These are phyloP conservation scores for Ceuthmochares aereus DNA, from an alignment of 2,113 vertebrate species.

Conservation along the genomic window DNA sequence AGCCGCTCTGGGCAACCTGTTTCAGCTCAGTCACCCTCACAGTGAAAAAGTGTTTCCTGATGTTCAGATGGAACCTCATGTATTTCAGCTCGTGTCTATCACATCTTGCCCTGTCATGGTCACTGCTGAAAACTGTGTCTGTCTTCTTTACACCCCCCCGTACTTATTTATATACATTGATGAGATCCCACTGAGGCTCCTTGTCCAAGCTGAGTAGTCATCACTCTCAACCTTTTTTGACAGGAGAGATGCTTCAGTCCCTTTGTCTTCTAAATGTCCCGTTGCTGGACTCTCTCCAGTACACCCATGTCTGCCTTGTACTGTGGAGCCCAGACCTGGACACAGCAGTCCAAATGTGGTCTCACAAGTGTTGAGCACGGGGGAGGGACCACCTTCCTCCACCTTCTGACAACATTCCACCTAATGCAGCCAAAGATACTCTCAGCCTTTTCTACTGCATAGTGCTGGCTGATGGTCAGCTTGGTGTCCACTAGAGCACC, in stretches of 20 bases:
- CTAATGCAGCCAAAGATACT: not conserved
- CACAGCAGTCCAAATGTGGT: not conserved
- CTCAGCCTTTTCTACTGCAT: not conserved
- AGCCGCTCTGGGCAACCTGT: not conserved
- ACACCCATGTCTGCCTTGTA: not conserved
- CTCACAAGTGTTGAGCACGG: not conserved
- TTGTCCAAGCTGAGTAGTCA: not conserved
- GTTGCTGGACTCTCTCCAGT: not conserved
- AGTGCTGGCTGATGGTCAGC: fast-evolving
- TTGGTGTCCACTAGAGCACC: not conserved
- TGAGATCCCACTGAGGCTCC: not conserved
- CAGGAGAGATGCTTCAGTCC: not conserved
- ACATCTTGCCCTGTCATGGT: not conserved
- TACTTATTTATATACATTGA: not conserved
- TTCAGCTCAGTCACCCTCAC: not conserved
- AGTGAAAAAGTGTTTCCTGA: not conserved
- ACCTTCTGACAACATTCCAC: not conserved
- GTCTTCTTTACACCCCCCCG: not conserved
- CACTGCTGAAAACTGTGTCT: not conserved
- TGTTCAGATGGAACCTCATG: not conserved
- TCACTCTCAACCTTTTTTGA: not conserved
- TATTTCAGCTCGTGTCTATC: not conserved
- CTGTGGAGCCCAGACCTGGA: not conserved
- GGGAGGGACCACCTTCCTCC: not conserved
- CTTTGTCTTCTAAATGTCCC: not conserved